Evolutionary conservation across 1,140 invertebrate genomes (phyloP), one percentile per base, ranked within the genome.

Genomic region (Heliconius hewitsoni): DNA sequence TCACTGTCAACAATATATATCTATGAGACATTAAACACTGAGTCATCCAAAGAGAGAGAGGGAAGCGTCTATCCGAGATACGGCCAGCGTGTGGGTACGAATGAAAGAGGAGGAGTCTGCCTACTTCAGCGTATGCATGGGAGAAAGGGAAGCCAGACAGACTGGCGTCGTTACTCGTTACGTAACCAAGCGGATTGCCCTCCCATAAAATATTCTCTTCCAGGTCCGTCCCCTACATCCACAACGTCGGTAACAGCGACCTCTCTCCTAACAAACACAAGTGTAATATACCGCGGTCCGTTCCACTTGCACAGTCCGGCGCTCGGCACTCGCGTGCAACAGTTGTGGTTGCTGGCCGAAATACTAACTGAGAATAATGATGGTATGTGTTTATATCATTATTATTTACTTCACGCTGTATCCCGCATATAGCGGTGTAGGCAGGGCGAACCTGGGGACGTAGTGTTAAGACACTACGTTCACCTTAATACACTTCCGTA

Each of bases 301-400:
- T 99, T 98, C 92, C 95, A 97, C 72, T 96, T 99, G 94, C 96
- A 96, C 87, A 98, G 97, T 9, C 98, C 98, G 1, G 93, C 96
- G 18, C 94, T 99, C 87, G 97, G 97, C 8, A 97, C 98, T 0
- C 98, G 99, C 85, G 97, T 97, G 79, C 98, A 99, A 92, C 98
- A 99, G 90, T 91, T 99, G 73, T 99, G 98, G 98, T 94, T 99
- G 0, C 97, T 98, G 74, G 97, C 97, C 50, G 97, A 98, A 91
- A 95, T 99, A 84, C 95, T 97, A 19, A 98, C 98, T 8, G 96
- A 97, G 76, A 98, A 98, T 94, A 97, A 95, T 79, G 98, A 98
- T 93, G 97, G 98, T 98, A 60, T 55, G 19, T 55, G 8, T 18
- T 55, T 37, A 37, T 37, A 37, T 37, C 1, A 37, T 37, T 6